Conservation (phyloP, 2,888 invertebrate species). For the Tinea semifulvella region DNA sequence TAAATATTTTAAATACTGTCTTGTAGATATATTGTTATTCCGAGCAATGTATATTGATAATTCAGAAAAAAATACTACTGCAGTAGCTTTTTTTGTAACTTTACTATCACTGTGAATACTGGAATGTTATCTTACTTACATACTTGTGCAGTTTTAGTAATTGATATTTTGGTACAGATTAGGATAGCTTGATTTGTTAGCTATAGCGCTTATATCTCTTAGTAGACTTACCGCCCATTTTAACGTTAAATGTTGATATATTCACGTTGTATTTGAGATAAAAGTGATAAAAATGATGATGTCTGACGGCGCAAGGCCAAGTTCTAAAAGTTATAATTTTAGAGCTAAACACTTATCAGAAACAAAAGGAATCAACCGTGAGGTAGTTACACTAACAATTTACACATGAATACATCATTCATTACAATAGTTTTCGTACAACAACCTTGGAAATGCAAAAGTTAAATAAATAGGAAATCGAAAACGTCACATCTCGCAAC, state of each 20-base stretch:
- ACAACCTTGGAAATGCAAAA: constrained; percentile 53
- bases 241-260: constrained; percentile 1
- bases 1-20: no score
- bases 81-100: no score
- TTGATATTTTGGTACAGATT: no score
- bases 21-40: no score
- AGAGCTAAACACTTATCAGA: not conserved
- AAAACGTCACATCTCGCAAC: not conserved
- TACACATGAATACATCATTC: constrained; percentile 6
- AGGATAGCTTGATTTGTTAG: no score
- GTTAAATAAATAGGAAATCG: constrained; percentile 20
- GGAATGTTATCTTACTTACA: no score
- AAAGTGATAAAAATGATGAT: not conserved
- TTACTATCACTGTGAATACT: no score
- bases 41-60: no score
- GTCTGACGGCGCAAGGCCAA: not conserved
- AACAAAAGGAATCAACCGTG: not conserved
- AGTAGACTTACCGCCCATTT: constrained; percentile 7
- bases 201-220: no score
- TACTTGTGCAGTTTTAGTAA: no score
- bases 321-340: constrained; percentile 4
- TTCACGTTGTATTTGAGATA: constrained; percentile 1
- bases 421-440: constrained; percentile 30
- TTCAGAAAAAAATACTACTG: no score
- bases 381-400: not conserved